These are phyloP conservation scores for Myotis vivesi DNA, from an alignment of 2,797 vertebrate species.

Conservation along the genomic window DNA sequence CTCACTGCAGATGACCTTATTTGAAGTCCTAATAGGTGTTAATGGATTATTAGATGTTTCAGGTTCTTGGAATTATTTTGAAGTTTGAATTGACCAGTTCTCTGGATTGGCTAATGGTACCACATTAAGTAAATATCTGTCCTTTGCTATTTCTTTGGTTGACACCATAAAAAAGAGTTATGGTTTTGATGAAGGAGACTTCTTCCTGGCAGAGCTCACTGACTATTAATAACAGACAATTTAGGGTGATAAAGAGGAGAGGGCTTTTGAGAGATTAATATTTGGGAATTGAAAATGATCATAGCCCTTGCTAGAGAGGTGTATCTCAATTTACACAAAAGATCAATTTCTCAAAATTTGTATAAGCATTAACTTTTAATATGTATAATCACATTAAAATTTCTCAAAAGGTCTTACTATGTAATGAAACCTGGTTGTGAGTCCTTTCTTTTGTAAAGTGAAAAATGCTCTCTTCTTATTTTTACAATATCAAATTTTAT, in stretches of 20 bases:
- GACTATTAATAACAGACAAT: slow-evolving; percentile 17
- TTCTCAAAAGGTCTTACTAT: neutral
- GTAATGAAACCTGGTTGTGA: slow-evolving; percentile 30
- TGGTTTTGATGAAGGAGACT: slow-evolving; percentile 18
- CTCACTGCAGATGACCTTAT: neutral
- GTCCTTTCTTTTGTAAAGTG: slow-evolving; percentile 44
- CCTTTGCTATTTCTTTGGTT: slow-evolving; percentile 32
- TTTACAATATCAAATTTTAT: slow-evolving; percentile 56
- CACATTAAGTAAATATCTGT: slow-evolving; percentile 14
- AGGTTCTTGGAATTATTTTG: neutral
- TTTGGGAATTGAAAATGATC: slow-evolving; percentile 52
- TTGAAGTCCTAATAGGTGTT: neutral
- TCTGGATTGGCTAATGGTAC: neutral
- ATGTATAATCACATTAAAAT: slow-evolving; percentile 44
- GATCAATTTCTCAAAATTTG: slow-evolving; percentile 47
- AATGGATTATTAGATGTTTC: neutral
- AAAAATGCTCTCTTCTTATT: slow-evolving; percentile 39
- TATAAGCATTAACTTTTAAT: slow-evolving; percentile 44
- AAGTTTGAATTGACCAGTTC: neutral
- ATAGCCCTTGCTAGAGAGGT: slow-evolving; percentile 2
- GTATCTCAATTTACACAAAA: slow-evolving; percentile 57
- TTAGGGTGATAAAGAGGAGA: neutral
- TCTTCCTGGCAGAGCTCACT: neutral
- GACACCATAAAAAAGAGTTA: slow-evolving; percentile 32
- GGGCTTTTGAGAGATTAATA: slow-evolving; percentile 21